Conservation (phyloP, 2,888 invertebrate species). For the Drosophila cognata region DNA sequence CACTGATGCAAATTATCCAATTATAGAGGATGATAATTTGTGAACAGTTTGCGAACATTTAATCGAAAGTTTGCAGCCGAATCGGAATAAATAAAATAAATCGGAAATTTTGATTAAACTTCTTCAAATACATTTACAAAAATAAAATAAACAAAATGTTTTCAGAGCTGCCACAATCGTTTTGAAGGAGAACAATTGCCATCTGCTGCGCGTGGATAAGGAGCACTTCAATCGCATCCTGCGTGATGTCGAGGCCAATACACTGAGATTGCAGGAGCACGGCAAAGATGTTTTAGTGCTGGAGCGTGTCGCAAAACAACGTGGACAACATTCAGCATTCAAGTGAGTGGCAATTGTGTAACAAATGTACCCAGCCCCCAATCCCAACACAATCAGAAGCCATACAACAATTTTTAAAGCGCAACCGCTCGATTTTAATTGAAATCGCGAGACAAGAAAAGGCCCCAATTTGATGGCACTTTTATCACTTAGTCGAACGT, state of each 20-base stretch:
- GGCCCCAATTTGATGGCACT: conserved; percentile 26
- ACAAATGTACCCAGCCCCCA: not conserved
- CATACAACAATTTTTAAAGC: conserved; percentile 16
- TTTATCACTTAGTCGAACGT: conserved; percentile 34
- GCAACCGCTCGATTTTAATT: conserved; percentile 39
- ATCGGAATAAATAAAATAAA: too few relatives aligned
- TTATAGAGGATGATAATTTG: not conserved
- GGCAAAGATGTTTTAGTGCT: conserved; percentile 93
- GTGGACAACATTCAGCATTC: conserved; percentile 86
- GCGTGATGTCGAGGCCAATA: conserved; percentile 94
- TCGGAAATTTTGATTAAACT: too few relatives aligned
- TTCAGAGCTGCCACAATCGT: conserved; percentile 92
- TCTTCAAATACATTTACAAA: conserved; percentile 6
- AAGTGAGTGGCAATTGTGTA: conserved; percentile 86
- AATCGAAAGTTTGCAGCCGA: conserved; percentile 31
- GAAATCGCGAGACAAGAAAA: conserved; percentile 28
- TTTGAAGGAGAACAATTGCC: conserved; percentile 92
- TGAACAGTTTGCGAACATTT: conserved; percentile 22
- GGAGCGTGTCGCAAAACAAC: conserved; percentile 89
- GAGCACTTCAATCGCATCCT: conserved; percentile 93
- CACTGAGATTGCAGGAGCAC: conserved; percentile 92
- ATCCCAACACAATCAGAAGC: too few relatives aligned
- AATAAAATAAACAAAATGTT: not conserved
- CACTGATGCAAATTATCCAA: conserved; percentile 15
- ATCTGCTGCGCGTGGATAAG: conserved; percentile 93